Conservation (phyloP, 2,888 invertebrate genomes). For the Tipula confusa region DNA sequence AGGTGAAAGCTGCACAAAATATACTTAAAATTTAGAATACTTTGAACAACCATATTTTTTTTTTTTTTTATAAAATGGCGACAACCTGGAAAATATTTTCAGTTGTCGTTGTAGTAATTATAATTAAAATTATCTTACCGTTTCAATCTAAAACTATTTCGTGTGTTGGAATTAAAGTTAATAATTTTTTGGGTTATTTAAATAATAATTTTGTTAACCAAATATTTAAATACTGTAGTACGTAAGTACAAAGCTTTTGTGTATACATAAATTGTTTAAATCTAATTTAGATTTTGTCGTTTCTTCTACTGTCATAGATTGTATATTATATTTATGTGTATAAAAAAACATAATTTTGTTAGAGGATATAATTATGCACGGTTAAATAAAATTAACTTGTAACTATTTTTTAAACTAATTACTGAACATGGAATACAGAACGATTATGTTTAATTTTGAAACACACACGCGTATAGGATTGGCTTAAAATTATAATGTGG, state of each 20-base stretch:
- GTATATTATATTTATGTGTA: too few relatives aligned
- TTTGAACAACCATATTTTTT: background rate
- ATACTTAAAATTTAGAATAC: background rate
- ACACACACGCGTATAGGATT: too few relatives aligned
- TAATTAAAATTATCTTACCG: background rate
- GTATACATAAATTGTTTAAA: background rate
- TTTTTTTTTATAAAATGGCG: background rate
- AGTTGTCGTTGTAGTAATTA: background rate
- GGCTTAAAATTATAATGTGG: too few relatives aligned
- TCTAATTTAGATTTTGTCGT: background rate
- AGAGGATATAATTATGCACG: background rate
- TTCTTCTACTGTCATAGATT: background rate
- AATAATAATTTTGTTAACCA: conserved; percentile 12
- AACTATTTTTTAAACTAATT: background rate
- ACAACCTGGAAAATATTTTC: background rate
- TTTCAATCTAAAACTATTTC: background rate
- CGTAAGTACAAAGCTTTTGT: background rate
- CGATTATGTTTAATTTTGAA: too few relatives aligned
- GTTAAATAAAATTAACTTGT: background rate
- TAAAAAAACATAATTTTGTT: too few relatives aligned
- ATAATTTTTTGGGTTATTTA: conserved; percentile 7
- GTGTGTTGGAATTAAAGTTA: background rate
- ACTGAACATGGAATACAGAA: background rate
- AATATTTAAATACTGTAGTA: background rate
- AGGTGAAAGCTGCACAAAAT: background rate